Evolutionary conservation across 2,888 invertebrate genomes (phyloP).

Genomic region (Pristionchus mayeri): DNA sequence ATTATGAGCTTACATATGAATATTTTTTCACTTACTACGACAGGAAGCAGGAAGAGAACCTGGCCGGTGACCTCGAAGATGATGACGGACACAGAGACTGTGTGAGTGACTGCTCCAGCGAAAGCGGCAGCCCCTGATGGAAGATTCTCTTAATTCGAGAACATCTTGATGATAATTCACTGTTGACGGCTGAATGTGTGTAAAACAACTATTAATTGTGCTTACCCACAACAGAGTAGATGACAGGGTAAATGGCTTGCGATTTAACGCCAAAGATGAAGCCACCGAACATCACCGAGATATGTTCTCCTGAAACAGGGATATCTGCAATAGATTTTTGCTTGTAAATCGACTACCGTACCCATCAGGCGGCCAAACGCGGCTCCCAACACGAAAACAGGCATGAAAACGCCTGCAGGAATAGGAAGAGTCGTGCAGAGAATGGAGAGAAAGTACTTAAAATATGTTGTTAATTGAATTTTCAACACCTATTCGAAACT

Average conservation of each 20-base stretch:
- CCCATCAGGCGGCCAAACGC: constrained; percentile 83
- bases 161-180: too few species aligned
- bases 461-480: too few species aligned
- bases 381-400: constrained; percentile 93
- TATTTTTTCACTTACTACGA: constrained; percentile 87
- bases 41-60: constrained; percentile 94
- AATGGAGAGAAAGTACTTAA: constrained; percentile 87
- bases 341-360: too few species aligned
- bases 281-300: neutral
- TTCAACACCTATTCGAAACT: constrained; percentile 33
- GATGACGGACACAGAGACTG: constrained; percentile 96
- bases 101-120: constrained; percentile 90
- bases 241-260: constrained; percentile 85
- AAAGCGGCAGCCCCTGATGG: constrained; percentile 85
- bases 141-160: too few species aligned
- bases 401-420: constrained; percentile 96
- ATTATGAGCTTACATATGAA: too few species aligned
- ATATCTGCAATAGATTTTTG: too few species aligned
- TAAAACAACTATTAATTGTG: too few species aligned
- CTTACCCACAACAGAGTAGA: constrained; percentile 93
- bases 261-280: neutral
- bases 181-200: too few species aligned
- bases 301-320: constrained; percentile 31
- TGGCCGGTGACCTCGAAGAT: constrained; percentile 99
- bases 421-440: constrained; percentile 95